Evolutionary conservation across 2,888 invertebrate genomes (phyloP), one percentile per base, ranked within the genome.

Genomic region (Brachypalpus laphriformis): DNA sequence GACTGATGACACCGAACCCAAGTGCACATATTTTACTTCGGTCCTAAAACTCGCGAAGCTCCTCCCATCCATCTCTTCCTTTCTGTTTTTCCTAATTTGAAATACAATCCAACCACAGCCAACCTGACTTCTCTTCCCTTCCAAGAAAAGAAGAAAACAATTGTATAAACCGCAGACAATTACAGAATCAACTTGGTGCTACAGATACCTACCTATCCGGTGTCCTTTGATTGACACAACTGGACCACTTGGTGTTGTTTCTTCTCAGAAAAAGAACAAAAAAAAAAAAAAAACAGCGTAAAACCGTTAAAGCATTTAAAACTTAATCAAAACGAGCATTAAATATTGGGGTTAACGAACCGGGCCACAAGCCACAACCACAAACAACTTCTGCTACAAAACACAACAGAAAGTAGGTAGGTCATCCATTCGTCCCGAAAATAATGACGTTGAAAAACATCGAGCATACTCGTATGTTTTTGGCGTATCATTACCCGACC

Each of bases 161-260:
- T 82, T 34, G 70, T 45, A 42, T n/a, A n/a, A 42, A 20, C 49
- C 56, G 31, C 63, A 68, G n/a, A 22, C 28, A 70, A 57, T 70
- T 45, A 31, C 25, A 31, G 6, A 31, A 42, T 54, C 28, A 61
- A 18, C 71, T 14, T 25, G n/a, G 20, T 22, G 18, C 56, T 37
- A 22, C 49, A 63, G 18, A 42, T 42, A 22, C 68, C 11, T n/a
- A 7, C 40, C 5, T 40, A 14, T 40, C 16, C 45, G 54, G 45
- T 59, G 77, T 78, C 82, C 78, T 78, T 78, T 83, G 82, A 78
- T 74, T 78, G 82, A 83, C 82, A 68, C 49, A 83, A 74, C 56
- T 68, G 68, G 82, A 74, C 31, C 78, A 72, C 18, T 82, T 6
- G 22, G 7, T 47, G 42, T 66, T 45, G 34, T 47, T 47, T 20